Conservation (phyloP, 2,113 vertebrate species). For the Sitta europaea region DNA sequence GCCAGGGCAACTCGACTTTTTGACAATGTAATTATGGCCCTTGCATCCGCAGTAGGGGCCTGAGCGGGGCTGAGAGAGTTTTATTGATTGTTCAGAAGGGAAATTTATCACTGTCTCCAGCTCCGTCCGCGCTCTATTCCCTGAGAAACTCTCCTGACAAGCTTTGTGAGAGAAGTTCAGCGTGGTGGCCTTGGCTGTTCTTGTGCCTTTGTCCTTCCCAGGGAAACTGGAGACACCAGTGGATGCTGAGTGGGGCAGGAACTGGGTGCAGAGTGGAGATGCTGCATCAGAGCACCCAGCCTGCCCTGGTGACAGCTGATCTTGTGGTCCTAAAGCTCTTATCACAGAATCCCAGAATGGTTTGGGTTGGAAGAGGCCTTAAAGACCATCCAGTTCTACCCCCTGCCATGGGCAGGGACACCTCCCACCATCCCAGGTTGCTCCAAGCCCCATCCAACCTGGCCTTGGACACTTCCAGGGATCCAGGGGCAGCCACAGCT, state of each 20-base stretch:
- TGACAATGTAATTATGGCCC: constrained; percentile 97
- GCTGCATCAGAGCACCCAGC: neutral
- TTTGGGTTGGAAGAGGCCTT: neutral
- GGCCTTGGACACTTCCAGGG: neutral
- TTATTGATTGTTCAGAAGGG: constrained; percentile 91
- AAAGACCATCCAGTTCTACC: accelerated
- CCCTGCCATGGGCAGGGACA: neutral
- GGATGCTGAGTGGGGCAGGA: neutral
- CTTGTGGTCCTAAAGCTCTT: neutral
- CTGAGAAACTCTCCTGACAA: constrained; percentile 76
- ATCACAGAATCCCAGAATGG: neutral
- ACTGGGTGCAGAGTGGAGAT: neutral
- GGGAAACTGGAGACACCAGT: neutral
- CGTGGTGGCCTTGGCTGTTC: constrained; percentile 65
- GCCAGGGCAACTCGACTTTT: constrained; percentile 74
- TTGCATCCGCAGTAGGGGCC: constrained; percentile 75
- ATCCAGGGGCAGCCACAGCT: neutral
- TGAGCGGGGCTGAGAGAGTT: constrained; percentile 77
- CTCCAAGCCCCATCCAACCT: accelerated
- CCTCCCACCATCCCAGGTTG: accelerated
- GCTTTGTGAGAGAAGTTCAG: constrained; percentile 52
- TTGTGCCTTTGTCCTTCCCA: constrained; percentile 69
- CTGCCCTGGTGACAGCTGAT: neutral
- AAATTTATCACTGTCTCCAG: constrained; percentile 96
- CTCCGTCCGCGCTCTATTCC: constrained; percentile 75